Base-by-base conservation (phyloP, 2,113 vertebrate species). In the Dicrurus megarhynchus region DNA sequence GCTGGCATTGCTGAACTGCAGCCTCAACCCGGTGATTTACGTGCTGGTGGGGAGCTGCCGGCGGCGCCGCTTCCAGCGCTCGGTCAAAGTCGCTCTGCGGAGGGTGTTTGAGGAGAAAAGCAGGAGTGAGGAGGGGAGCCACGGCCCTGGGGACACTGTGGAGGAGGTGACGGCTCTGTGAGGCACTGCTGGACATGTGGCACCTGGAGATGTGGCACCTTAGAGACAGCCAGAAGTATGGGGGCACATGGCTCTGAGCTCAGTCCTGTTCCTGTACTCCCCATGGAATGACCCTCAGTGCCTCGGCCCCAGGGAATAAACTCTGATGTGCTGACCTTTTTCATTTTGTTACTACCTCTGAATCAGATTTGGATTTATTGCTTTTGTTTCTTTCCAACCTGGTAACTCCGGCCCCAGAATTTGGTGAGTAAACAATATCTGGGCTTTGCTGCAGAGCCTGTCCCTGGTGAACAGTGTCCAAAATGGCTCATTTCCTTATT, bases 41-140 rank as follows among this genome's bases (percentile, higher is more conserved):
- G 87, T 93, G 12, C 77, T 91, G 57, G 70, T 96, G 50, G 79
- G 93, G 23, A 85, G 70, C 87, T 88, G 61, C 33, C 10, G 3
- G 41, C 61, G 19, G 16, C 9, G 4, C 8, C 32, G 7, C 6
- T 41, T 74, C 55, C 60, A 18, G 2, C 2, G 5, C 55, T 78
- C 76, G 0, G 0, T 19, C 3, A 59, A 57, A 50, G 55, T 30
- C 0, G 28, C 81, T 24, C 35, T 95, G 18, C 22, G 0, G 6
- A 27, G 7, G 4, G 59, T 61, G 28, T 91, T 93, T 1, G 30
- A 91, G 32, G 92, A 87, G 46, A 83, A 79, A 33, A 7, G 1
- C 0, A 4, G 0, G 3, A 65, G 6, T 1, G 27, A 60, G 2
- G 33, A 86, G 49, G 11, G 33, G 4, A 77, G 18, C 49, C 49